Evolutionary conservation across 2,113 vertebrate species (phyloP).

Genomic region (Periophthalmodon schlosseri): DNA sequence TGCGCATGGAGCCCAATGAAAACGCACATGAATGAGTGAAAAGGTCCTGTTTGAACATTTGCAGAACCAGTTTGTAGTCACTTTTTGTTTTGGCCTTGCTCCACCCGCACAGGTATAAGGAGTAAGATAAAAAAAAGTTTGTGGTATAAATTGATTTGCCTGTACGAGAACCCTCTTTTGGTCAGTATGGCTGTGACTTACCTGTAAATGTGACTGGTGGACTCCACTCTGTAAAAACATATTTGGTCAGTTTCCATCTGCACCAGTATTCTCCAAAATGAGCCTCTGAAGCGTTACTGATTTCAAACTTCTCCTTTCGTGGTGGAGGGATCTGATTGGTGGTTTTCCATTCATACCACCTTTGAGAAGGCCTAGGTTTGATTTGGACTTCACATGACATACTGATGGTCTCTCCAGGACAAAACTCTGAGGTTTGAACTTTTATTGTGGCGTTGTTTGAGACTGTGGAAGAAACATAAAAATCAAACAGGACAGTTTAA

Average conservation of each 20-base stretch:
- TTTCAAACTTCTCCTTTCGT: neutral
- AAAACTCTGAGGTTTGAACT: neutral
- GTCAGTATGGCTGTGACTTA: neutral
- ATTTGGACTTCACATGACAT: neutral
- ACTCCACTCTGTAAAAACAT: neutral
- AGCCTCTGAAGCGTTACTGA: neutral
- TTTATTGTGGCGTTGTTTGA: neutral
- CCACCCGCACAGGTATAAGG: too few species aligned
- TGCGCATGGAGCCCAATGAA: too few species aligned
- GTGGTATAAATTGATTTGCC: too few species aligned
- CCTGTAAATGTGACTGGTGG: neutral
- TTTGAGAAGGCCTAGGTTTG: rapidly evolving
- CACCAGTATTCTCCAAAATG: neutral
- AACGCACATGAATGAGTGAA: too few species aligned
- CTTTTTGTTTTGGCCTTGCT: too few species aligned
- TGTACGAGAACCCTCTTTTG: neutral
- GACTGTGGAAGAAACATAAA: neutral
- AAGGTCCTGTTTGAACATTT: too few species aligned
- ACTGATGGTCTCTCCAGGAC: neutral
- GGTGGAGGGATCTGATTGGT: neutral
- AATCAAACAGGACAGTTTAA: neutral
- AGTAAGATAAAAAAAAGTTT: too few species aligned
- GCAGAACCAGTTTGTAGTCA: too few species aligned
- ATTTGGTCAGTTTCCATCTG: neutral
- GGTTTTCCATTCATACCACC: neutral